Evolutionary conservation across 1,140 invertebrate species (phyloP), one percentile per base, ranked within the genome.

Genomic region (Bombus soroeensis): DNA sequence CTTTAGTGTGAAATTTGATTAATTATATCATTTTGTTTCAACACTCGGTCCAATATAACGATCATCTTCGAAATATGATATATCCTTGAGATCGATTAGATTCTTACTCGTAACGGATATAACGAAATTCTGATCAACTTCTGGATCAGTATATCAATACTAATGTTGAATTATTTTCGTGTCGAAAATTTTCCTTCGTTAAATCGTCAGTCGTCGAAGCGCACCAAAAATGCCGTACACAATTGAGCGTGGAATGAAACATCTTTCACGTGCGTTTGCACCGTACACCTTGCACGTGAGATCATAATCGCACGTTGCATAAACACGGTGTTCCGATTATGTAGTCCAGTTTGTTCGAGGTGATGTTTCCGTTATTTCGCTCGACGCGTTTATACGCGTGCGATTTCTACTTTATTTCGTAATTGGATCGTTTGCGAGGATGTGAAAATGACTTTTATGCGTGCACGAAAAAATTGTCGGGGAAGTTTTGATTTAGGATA

Each of bases 1-100:
- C n/a, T 81, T 72, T 59, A 57, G 47, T 59, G 37, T 70, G 22
- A 84, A 37, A 78, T n/a, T 47, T 28, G 13, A 39, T 47, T 22
- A 10, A 28, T n/a, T 15, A 4, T 28, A 13, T 47, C 41, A 12
- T 28, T 68, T 41, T 28, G 9, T 59, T 64, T 64, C 59, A 2
- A 39, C 28, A 8, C 18, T 75, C 22, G 1, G 22, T 75, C 28
- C 39, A 34, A 41, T 41, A 1, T 12, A 39, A 15, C 6, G 37
- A 71, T 39, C 18, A 28, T 39, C 37, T 28, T 37, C n/a, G 25
- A 71, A 13, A 28, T 25, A 39, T 39, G 9, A 6, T 25, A 71
- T 22, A 72, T 39, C 22, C 18, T 68, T 32, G 2, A 9, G 64
- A 37, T 9, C 68, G 25, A 71, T 71, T 28, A 25, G 18, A 25